Percentiles rank a stretch among this genome's conserved stretches.
These are phyloP conservation scores for Trachelus troglodyta DNA, from an alignment of 2,888 invertebrate species.

Conservation along the genomic window DNA sequence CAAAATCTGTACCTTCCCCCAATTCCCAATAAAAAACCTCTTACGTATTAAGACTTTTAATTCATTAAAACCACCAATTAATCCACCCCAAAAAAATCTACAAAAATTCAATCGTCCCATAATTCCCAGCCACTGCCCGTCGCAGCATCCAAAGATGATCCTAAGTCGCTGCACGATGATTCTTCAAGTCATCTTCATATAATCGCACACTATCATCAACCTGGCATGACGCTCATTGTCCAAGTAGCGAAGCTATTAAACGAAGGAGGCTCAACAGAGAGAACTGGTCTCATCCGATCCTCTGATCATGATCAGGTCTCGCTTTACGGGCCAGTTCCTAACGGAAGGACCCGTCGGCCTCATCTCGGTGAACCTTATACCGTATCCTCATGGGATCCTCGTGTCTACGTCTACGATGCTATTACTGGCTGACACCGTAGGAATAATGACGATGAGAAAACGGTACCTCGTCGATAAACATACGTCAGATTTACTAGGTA, in stretches of 20 bases:
- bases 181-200: not conserved
- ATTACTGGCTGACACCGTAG: slow-evolving; percentile 28
- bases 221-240: slow-evolving; percentile 34
- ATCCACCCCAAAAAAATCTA: too few relatives aligned
- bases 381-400: not conserved
- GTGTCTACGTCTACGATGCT: not conserved
- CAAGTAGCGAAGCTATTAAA: slow-evolving; percentile 38
- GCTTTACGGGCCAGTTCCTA: slow-evolving; percentile 32
- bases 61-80: not conserved
- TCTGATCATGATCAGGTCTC: slow-evolving; percentile 38
- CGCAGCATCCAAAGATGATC: not conserved
- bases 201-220: slow-evolving; percentile 7
- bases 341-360: slow-evolving; percentile 34
- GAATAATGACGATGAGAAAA: slow-evolving; percentile 29
- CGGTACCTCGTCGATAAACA: slow-evolving; percentile 21
- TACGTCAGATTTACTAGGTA: slow-evolving; percentile 7
- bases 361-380: slow-evolving; percentile 25
- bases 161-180: not conserved
- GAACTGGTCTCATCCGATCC: slow-evolving; percentile 35
- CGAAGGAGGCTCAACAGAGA: slow-evolving; percentile 35
- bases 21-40: too few relatives aligned
- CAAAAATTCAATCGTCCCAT: too few relatives aligned
- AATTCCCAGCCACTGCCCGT: too few relatives aligned
- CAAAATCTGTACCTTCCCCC: too few relatives aligned
- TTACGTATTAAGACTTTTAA: not conserved